phyloP scores from a whole-genome alignment of 2,888 invertebrate genomes.

The Campoplex capitator region DNA sequence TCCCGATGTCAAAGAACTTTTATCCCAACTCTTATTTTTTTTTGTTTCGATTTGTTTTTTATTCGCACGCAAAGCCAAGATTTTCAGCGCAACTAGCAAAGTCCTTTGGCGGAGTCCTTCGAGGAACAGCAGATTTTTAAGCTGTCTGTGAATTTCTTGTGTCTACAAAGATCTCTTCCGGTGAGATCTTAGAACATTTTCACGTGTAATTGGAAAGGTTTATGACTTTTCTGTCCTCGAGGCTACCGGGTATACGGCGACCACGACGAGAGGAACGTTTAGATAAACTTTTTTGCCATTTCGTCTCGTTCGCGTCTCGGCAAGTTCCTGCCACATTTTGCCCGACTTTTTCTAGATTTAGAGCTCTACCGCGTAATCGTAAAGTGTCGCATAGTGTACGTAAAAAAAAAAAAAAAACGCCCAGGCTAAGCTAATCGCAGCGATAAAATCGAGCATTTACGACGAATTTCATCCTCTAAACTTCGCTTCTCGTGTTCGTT shows the following conservation, averaged over 20 bases:
- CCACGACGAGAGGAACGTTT: slow-evolving; percentile 58
- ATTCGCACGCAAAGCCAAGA: neutral
- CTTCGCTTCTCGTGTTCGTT: neutral
- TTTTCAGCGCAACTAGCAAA: neutral
- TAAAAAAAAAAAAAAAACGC: slow-evolving; percentile 52
- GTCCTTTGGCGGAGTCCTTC: slow-evolving; percentile 7
- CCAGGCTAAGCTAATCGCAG: slow-evolving; percentile 77
- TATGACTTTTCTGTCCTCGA: slow-evolving; percentile 72
- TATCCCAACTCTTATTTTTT: slow-evolving; percentile 13
- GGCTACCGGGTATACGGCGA: slow-evolving; percentile 50
- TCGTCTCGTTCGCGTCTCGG: slow-evolving; percentile 52
- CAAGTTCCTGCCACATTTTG: slow-evolving; percentile 4
- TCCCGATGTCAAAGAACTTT: slow-evolving; percentile 36
- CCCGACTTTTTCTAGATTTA: slow-evolving; percentile 25
- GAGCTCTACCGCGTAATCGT: slow-evolving; percentile 3
- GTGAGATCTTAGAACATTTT: slow-evolving; percentile 32
- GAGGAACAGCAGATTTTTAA: neutral
- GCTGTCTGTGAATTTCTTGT: slow-evolving; percentile 40
- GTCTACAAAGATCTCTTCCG: slow-evolving; percentile 25
- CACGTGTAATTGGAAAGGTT: slow-evolving; percentile 75
- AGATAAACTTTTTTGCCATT: slow-evolving; percentile 73
- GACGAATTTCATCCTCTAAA: slow-evolving; percentile 68
- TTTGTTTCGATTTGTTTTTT: too few species aligned
- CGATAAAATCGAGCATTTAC: slow-evolving; percentile 73
- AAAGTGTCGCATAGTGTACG: slow-evolving; percentile 3